Conservation (phyloP, 2,888 invertebrate species). For the Xestia xanthographa region DNA sequence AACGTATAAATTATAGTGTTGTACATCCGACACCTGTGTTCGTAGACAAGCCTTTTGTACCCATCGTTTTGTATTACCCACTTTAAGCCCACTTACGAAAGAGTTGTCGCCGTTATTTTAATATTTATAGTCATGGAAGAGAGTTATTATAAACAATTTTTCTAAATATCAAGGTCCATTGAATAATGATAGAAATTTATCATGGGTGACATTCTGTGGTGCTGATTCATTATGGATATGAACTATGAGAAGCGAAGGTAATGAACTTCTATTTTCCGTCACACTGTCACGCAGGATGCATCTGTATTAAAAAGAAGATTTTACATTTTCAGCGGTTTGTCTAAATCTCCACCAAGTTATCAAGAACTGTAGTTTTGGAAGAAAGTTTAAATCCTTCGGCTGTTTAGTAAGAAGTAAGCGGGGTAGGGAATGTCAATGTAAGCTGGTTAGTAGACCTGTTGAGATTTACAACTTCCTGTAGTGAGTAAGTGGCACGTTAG, state of each 20-base stretch:
- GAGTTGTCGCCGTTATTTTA: constrained; percentile 56
- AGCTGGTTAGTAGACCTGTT: constrained; percentile 77
- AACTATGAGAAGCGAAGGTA: constrained; percentile 51
- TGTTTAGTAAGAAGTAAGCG: constrained; percentile 39
- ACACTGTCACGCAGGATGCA: constrained; percentile 79
- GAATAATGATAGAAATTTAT: constrained; percentile 60
- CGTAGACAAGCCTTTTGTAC: constrained; percentile 32
- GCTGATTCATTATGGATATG: constrained; percentile 76
- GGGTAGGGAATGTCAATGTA: constrained; percentile 67
- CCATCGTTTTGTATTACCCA: constrained; percentile 26
- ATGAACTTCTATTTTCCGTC: constrained; percentile 64
- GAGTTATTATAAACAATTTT: constrained; percentile 56
- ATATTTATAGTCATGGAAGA: constrained; percentile 49
- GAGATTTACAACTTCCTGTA: constrained; percentile 89
- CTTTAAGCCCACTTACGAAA: constrained; percentile 53
- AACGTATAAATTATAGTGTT: constrained; percentile 57
- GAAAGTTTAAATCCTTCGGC: constrained; percentile 47
- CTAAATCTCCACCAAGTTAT: constrained; percentile 71
- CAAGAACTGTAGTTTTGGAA: constrained; percentile 62
- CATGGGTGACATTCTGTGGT: constrained; percentile 61
- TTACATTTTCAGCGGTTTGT: constrained; percentile 82
- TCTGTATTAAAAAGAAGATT: constrained; percentile 82
- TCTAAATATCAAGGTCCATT: constrained; percentile 47
- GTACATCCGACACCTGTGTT: constrained; percentile 59
- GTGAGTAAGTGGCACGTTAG: constrained; percentile 75